A percentile compares a stretch with the other conserved stretches of the same genome.
These are phyloP conservation scores for Ostrea edulis DNA, from an alignment of 1,140 invertebrate genomes.

Conservation along the genomic window DNA sequence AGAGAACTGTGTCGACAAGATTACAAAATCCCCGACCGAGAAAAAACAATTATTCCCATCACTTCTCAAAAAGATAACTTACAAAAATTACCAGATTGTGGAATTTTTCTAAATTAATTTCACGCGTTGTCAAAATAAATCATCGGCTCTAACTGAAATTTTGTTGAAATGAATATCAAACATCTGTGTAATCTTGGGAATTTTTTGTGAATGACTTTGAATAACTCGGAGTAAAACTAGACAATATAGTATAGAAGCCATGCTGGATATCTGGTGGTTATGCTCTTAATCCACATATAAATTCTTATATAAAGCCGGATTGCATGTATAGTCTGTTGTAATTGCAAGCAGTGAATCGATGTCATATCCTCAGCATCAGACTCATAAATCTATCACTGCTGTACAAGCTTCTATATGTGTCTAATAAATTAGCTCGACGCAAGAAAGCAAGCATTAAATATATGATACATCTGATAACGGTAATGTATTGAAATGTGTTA, in stretches of 20 bases:
- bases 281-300: not conserved
- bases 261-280: not conserved
- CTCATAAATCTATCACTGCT: slow-evolving; percentile 29
- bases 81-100: not conserved
- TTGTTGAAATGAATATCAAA: not conserved
- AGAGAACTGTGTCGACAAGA: not conserved
- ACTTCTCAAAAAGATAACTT: slow-evolving; percentile 17
- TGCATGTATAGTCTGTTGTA: not conserved
- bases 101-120: slow-evolving; percentile 34
- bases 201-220: not conserved
- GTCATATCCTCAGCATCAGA: not conserved
- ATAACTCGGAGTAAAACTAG: not conserved
- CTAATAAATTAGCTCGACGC: slow-evolving; percentile 12
- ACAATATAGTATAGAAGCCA: not conserved
- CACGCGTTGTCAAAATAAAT: slow-evolving; percentile 35
- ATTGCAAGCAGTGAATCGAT: not conserved
- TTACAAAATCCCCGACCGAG: not conserved
- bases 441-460: slow-evolving; percentile 35
- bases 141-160: not conserved
- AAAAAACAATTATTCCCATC: slow-evolving; percentile 2
- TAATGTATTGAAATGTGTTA: slow-evolving; percentile 16
- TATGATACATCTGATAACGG: not conserved
- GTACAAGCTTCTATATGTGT: not conserved
- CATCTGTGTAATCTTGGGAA: not conserved
- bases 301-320: not conserved